phyloP scores from a whole-genome alignment of 2,797 vertebrate genomes.

The Serranus cabrilla region DNA sequence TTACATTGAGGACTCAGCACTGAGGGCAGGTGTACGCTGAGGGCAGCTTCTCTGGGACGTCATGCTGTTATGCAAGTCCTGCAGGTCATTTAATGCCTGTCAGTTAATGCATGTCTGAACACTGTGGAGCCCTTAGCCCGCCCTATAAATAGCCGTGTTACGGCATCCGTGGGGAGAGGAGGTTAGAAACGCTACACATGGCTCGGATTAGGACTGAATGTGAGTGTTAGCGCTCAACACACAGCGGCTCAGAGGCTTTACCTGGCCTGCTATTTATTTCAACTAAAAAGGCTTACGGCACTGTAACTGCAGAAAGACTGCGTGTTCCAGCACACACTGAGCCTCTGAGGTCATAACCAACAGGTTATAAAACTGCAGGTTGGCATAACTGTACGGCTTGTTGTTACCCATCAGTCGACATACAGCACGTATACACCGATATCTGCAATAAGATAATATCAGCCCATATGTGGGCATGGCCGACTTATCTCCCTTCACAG shows the following conservation, averaged over 20 bases:
- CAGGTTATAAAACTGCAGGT: background rate
- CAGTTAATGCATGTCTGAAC: slow-evolving; percentile 34
- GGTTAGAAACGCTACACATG: slow-evolving; percentile 62
- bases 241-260: slow-evolving; percentile 59
- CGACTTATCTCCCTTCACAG: background rate
- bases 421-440: background rate
- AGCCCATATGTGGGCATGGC: too few relatives aligned
- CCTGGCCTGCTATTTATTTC: slow-evolving; percentile 60
- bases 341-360: slow-evolving; percentile 17
- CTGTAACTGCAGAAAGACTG: slow-evolving; percentile 13
- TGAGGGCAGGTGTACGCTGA: slow-evolving; percentile 1
- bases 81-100: slow-evolving; percentile 52
- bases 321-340: slow-evolving; percentile 40
- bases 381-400: too few relatives aligned
- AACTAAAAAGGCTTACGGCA: slow-evolving; percentile 52
- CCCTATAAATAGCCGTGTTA: slow-evolving; percentile 82
- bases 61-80: slow-evolving; percentile 60
- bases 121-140: slow-evolving; percentile 41
- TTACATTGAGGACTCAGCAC: slow-evolving; percentile 18
- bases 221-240: slow-evolving; percentile 35
- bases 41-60: slow-evolving; percentile 16
- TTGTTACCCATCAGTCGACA: background rate
- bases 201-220: slow-evolving; percentile 74
- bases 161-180: slow-evolving; percentile 32
- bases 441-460: background rate